These are phyloP conservation scores for Pseudorhombus dupliciocellatus DNA, from an alignment of 2,113 vertebrate species.

Conservation along the genomic window DNA sequence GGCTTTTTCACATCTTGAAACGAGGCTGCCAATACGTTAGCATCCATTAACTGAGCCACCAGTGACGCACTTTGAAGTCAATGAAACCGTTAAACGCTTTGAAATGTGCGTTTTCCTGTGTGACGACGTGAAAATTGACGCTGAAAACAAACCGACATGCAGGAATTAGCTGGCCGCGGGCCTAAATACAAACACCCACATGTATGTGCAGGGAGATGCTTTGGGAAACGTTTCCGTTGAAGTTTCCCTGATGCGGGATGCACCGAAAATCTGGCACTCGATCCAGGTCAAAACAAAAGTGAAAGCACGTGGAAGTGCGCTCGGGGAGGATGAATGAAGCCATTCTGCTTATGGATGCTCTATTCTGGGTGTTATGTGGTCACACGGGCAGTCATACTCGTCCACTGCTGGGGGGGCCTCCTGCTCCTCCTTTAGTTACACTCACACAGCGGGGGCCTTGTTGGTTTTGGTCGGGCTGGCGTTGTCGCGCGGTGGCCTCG, in stretches of 20 bases:
- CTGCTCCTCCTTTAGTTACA: constrained; percentile 48
- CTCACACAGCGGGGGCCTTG: constrained; percentile 55
- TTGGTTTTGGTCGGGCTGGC: constrained; percentile 68
- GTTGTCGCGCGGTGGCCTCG: constrained; percentile 48
- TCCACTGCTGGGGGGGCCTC: constrained; percentile 17
- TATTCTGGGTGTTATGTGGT: constrained; percentile 51
- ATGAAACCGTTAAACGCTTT: constrained; percentile 4
- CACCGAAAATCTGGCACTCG: not conserved
- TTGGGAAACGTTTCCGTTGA: constrained; percentile 36
- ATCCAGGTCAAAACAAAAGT: constrained; percentile 40
- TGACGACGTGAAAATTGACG: constrained; percentile 21
- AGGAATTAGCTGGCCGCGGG: constrained; percentile 26
- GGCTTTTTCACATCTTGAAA: not conserved
- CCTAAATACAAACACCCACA: constrained; percentile 51
- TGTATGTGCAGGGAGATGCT: constrained; percentile 22
- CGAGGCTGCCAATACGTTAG: not conserved
- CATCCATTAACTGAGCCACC: not conserved
- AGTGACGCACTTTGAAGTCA: not conserved
- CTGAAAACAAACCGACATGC: too few species aligned
- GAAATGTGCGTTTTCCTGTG: not conserved
- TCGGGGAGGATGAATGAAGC: constrained; percentile 48
- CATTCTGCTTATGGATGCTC: constrained; percentile 54
- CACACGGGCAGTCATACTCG: constrained; percentile 43
- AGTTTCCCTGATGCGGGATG: constrained; percentile 20
- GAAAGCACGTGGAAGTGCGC: constrained; percentile 29